Conservation (phyloP, 2,113 vertebrate genomes). For the Corythoichthys intestinalis region DNA sequence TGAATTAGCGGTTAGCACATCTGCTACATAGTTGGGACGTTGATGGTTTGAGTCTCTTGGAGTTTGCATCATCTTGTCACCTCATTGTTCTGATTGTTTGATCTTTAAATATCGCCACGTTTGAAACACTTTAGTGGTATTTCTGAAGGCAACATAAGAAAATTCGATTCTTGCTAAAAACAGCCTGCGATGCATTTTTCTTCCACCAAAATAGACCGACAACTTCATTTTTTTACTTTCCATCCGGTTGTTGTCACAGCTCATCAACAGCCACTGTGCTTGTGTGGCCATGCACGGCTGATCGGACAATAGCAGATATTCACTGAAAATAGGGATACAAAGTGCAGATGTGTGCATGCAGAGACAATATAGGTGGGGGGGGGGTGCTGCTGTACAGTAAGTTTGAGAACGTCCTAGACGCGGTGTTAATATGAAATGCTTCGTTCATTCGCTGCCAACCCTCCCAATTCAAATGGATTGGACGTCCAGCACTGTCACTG, state of each 20-base stretch:
- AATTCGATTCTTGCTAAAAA: constrained; percentile 44
- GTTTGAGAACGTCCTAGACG: constrained; percentile 53
- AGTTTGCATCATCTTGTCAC: neutral
- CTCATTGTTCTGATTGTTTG: neutral
- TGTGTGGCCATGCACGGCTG: constrained; percentile 4
- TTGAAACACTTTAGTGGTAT: neutral
- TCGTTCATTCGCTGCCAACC: neutral
- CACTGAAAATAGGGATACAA: constrained; percentile 34
- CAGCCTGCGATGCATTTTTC: constrained; percentile 1
- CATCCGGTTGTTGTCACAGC: neutral
- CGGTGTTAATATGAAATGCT: constrained; percentile 34
- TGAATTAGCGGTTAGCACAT: neutral
- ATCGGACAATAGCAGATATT: constrained; percentile 38
- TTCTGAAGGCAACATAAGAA: constrained; percentile 26
- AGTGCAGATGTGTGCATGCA: constrained; percentile 38
- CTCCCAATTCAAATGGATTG: too few relatives aligned
- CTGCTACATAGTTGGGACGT: neutral
- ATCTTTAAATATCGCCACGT: constrained; percentile 8
- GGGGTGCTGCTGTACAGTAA: constrained; percentile 40
- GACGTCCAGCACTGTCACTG: too few relatives aligned
- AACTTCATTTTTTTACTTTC: neutral
- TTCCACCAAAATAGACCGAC: constrained; percentile 5
- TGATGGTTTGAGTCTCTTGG: neutral
- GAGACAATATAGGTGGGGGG: constrained; percentile 47
- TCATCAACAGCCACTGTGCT: constrained; percentile 16